phyloP scores from a whole-genome alignment of 1,140 invertebrate genomes.

The Ditylenchus dipsaci region DNA sequence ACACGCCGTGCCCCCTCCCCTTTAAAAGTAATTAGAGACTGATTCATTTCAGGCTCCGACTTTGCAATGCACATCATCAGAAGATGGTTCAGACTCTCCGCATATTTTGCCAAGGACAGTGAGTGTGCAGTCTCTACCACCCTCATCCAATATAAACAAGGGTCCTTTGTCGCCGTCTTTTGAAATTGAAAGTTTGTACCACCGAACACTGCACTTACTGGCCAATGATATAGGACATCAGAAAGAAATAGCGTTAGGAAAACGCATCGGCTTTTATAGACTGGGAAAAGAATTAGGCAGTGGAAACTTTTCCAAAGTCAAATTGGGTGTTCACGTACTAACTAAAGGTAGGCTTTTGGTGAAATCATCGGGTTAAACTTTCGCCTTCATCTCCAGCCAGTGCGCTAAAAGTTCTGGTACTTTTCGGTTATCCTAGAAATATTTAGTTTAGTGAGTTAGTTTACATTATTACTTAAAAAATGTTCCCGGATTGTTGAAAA shows the following conservation, averaged over 20 bases:
- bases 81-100: conserved; percentile 34
- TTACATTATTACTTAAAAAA: too few species aligned
- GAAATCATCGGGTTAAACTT: too few species aligned
- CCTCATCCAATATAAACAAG: not conserved
- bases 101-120: conserved; percentile 25
- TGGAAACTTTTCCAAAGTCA: conserved; percentile 85
- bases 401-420: too few species aligned
- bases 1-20: too few species aligned
- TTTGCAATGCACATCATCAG: conserved; percentile 40
- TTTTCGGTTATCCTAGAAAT: too few species aligned
- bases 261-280: conserved; percentile 69
- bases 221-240: conserved; percentile 33
- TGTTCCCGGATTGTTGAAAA: too few species aligned
- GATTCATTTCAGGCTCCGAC: conserved; percentile 33
- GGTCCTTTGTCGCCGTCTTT: not conserved
- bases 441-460: too few species aligned
- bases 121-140: conserved; percentile 30
- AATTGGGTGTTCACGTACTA: conserved; percentile 75
- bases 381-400: too few species aligned
- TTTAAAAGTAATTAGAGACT: too few species aligned
- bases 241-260: conserved; percentile 65
- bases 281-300: conserved; percentile 71
- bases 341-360: conserved; percentile 66
- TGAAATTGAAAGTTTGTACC: conserved; percentile 24
- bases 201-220: conserved; percentile 30